These are phyloP conservation scores for Busseola fusca DNA, from an alignment of 2,888 invertebrate species.

Conservation along the genomic window DNA sequence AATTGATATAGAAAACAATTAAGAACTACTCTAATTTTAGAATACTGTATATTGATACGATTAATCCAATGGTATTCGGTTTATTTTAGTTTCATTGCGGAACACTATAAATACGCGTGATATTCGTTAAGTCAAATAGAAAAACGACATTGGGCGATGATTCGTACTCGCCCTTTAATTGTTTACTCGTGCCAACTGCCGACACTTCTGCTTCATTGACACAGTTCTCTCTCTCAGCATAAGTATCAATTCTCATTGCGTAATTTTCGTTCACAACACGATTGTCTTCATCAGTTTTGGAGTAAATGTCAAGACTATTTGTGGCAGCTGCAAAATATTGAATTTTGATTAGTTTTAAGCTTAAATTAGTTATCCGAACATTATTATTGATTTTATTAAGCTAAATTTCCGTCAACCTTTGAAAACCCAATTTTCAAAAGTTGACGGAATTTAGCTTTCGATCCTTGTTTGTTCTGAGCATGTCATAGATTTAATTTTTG, in stretches of 20 bases:
- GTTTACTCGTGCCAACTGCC: conserved; percentile 72
- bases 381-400: neutral
- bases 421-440: conserved; percentile 1
- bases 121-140: conserved; percentile 65
- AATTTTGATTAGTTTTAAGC: conserved; percentile 39
- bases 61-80: conserved; percentile 28
- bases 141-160: conserved; percentile 71
- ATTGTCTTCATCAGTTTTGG: conserved; percentile 52
- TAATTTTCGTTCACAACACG: conserved; percentile 64
- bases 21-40: conserved; percentile 22
- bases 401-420: too few relatives aligned
- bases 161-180: conserved; percentile 72
- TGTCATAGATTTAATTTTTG: neutral
- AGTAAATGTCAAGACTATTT: conserved; percentile 51
- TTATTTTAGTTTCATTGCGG: conserved; percentile 54
- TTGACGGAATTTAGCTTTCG: neutral
- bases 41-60: conserved; percentile 12
- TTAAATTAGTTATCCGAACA: conserved; percentile 4
- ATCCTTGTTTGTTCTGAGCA: neutral
- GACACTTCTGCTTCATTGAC: conserved; percentile 76
- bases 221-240: conserved; percentile 74
- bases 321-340: conserved; percentile 26
- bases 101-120: conserved; percentile 61
- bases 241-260: conserved; percentile 68
- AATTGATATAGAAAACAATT: neutral